Base-by-base conservation (phyloP, 2,113 vertebrate species). In the Sialia sialis region DNA sequence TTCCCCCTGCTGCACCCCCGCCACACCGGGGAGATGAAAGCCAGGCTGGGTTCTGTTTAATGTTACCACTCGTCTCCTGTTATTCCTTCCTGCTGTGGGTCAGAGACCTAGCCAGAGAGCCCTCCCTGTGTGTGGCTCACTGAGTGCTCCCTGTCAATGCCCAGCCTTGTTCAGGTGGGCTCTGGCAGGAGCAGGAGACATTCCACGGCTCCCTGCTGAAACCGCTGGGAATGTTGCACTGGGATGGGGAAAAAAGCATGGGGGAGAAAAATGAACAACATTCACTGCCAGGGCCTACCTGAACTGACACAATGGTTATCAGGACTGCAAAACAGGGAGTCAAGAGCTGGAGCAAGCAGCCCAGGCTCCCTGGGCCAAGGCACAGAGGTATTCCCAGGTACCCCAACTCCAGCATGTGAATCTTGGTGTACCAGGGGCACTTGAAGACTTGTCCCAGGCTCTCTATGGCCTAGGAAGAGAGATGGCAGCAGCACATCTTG, bases 141-240 rank as follows among this genome's bases (percentile, higher is more conserved):
- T 0, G 0, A 79, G 70, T 0, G 0, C 36, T 86, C 63, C 75
- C 41, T 3, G 8, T 97, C 96, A 97, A 97, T 96, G 88, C 94
- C 72, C 4, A 5, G 68, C 91, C 97, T 97, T 97, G 97, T 97
- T 96, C 44, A 38, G 70, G 48, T 64, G 85, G 91, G 86, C 84
- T 59, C 30, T 18, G 11, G 73, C 46, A 5, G 73, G 86, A 84
- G 58, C n/a, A 0, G 76, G 90, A 96, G 95, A 97, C 95, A 97
- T 97, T 97, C 96, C 95, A 74, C 96, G 93, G 79, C 81, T 95
- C 97, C 76, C 76, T 84, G 90, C 75, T 0, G 56, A 97, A 97
- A 97, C 96, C 91, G 0, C 93, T 23, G 86, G 91, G 94, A 96
- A 96, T 97, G 95, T 96, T 46, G 18, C 93, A 59, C 91, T 4